Evolutionary conservation across 2,797 vertebrate genomes (phyloP), one percentile per base, ranked within the genome.

Genomic region (Peromyscus nudipes): DNA sequence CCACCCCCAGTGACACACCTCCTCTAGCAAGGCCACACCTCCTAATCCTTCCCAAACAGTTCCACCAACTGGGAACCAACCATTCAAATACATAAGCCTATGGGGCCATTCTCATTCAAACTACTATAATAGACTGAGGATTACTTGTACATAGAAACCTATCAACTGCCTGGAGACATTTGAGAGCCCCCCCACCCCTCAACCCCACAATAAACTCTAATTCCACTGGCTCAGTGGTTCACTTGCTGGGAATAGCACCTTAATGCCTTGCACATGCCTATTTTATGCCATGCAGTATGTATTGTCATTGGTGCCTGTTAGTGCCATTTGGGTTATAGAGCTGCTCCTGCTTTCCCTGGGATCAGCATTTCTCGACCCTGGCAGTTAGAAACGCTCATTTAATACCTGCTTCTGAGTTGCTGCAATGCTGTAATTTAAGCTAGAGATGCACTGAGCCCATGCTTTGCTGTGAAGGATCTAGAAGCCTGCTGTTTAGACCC

Each of bases 261-360:
- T 49, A 43, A 49, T 7, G 1, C 60, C 27, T 29, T 14, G 16
- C 16, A 11, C 0, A 2, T 4, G 31, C 17, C 60, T 60, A 43
- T 69, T 2, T 16, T 34, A 2, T n/a, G 34, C 8, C 14, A 27
- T 37, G 46, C 0, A 0, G 6, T 0, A 1, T 0, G 25, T 4
- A 11, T 3, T 1, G 46, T 34, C 0, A 16, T 16, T 46, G 25
- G 79, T 37, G 9, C 31, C 49, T n/a, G 31, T 52, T 55, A 0
- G 10, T 14, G 29, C 27, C 2, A 12, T 1, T 1, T 75, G 17
- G 55, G 31, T 40, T 21, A 16, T 3, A 34, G 73, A 85, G 11
- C 55, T 13, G 21, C 43, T 10, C 0, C 17, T 34, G 73, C 55
- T 67, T 55, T 69, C 55, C 92, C 62, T 19, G 43, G 31, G 90